Conservation (phyloP, 2,113 vertebrate species). For the Phyllopteryx taeniolatus region DNA sequence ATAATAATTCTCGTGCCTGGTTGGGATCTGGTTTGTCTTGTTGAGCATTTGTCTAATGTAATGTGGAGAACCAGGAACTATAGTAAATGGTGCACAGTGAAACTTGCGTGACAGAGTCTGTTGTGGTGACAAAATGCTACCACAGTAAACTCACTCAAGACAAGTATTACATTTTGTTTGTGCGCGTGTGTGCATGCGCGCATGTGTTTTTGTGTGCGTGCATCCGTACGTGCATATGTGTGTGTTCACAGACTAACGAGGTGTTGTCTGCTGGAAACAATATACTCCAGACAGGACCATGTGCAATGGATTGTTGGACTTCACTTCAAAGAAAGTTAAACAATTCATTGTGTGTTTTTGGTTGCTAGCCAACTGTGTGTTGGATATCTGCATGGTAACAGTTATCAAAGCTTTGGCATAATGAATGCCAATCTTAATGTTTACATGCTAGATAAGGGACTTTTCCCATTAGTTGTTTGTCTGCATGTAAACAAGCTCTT, state of each 20-base stretch:
- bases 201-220: conserved; percentile 2
- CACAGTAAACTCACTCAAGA: conserved; percentile 41
- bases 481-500: conserved; percentile 7
- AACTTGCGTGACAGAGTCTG: conserved; percentile 42
- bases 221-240: background rate
- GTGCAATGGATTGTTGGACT: background rate
- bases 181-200: background rate
- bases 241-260: conserved; percentile 6
- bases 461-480: conserved; percentile 10
- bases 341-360: conserved; percentile 12
- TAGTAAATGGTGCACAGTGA: conserved; percentile 28
- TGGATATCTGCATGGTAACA: conserved; percentile 28
- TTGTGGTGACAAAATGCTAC: conserved; percentile 41
- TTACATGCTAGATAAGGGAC: background rate
- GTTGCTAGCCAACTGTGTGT: conserved; percentile 7
- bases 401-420: background rate
- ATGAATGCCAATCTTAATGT: conserved; percentile 1
- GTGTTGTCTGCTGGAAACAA: conserved; percentile 24
- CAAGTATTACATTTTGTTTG: conserved; percentile 24
- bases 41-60: conserved; percentile 22
- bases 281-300: conserved; percentile 11
- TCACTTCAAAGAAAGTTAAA: conserved; percentile 11
- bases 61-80: conserved; percentile 30
- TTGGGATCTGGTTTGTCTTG: conserved; percentile 11
- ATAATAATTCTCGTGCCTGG: background rate